Base-by-base conservation (phyloP, 2,797 vertebrate genomes). In the Enteromius paludinosus region DNA sequence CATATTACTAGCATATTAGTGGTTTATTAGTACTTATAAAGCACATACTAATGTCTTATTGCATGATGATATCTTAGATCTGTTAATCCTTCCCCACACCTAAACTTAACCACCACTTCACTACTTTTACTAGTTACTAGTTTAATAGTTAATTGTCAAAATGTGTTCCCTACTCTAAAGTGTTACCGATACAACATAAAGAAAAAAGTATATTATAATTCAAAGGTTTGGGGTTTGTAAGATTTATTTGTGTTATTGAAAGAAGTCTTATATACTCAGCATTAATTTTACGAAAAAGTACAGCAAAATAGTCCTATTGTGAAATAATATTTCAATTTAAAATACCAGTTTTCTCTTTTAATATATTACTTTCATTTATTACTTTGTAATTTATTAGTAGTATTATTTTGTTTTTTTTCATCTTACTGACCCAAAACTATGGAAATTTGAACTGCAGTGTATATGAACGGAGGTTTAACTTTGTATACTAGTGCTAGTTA, bases 351-450 rank as follows among this genome's bases (percentile, higher is more conserved):
- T 54, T 4, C 2, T n/a, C 5, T 35, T 65, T 65, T 8, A 17
- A 62, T 30, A 8, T 61, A 8, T 62, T 30, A 30, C 2, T 65
- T 4, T 11, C 6, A 68, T 43, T 7, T 38, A 41, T 66, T 52
- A 52, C 20, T 52, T 52, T 52, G 52, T 54, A n/a, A 54, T 54
- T n/a, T 54, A 54, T n/a, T n/a, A 54, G 0, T 54, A n/a, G 8
- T 54, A 9, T 30, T 0, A 5, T 28, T 28, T 18, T 10, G 0
- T 0, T 18, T 52, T 20, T n/a, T 1, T n/a, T n/a, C 3, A 54
- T 49, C 15, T 20, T 5, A 30, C 25, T 49, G 45, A 49, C 17
- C 25, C 28, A 6, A 30, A 33, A 33, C 45, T 49, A 54, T 54
- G 20, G 20, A 54, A n/a, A 10, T 49, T 33, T 71, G 2, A 49